Conservation (phyloP, 1,140 invertebrate species). For the Dryas iulia region DNA sequence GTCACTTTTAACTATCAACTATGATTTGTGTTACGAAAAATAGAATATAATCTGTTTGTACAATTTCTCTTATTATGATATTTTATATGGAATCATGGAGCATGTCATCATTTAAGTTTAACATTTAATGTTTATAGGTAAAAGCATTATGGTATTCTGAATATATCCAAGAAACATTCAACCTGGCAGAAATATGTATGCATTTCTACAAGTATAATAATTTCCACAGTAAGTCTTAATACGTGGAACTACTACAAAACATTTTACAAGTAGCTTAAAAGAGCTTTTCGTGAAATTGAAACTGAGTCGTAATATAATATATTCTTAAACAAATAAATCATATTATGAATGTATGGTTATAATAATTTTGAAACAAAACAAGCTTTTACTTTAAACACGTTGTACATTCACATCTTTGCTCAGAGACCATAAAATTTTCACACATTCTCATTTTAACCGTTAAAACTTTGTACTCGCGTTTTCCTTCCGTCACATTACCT, state of each 20-base stretch:
- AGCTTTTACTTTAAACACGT: background rate
- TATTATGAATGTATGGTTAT: background rate
- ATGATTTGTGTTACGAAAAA: no score
- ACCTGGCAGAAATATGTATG: no score
- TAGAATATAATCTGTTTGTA: no score
- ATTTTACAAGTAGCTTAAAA: background rate
- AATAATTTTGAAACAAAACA: background rate
- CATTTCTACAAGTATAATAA: no score
- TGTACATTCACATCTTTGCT: slow-evolving; percentile 1
- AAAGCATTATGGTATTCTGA: no score
- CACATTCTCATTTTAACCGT: slow-evolving; percentile 7
- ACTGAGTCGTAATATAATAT: background rate
- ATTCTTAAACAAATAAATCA: background rate
- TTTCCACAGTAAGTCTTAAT: no score
- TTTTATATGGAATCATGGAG: no score
- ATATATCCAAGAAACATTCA: background rate
- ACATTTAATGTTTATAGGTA: no score
- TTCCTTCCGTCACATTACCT: background rate
- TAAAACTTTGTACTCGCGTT: slow-evolving; percentile 7
- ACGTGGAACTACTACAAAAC: background rate
- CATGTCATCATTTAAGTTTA: no score
- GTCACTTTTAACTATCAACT: no score
- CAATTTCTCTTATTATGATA: no score
- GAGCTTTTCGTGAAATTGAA: no score
- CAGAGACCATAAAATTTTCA: slow-evolving; percentile 6